A percentile compares a stretch with the other conserved stretches of the same genome.
Evolutionary conservation across 2,797 vertebrate genomes (phyloP).

Genomic region (Sarcoramphus papa): DNA sequence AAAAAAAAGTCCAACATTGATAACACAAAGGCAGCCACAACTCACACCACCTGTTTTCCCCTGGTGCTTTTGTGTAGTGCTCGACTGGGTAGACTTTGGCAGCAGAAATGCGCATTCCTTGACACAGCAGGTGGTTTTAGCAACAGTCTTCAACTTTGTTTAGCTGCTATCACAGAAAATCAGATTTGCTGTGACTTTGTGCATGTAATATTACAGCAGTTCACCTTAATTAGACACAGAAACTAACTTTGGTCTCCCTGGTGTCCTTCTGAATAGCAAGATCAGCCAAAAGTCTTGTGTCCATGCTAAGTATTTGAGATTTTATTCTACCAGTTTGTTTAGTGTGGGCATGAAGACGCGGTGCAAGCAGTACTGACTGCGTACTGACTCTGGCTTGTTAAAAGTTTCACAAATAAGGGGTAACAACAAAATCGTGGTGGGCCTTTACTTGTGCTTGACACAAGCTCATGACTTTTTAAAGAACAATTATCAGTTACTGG

Average conservation of each 20-base stretch:
- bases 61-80: neutral
- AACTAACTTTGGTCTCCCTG: neutral
- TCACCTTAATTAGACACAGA: constrained; percentile 13
- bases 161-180: constrained; percentile 5
- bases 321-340: neutral
- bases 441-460: neutral
- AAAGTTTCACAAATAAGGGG: neutral
- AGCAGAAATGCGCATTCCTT: neutral
- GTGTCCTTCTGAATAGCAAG: neutral
- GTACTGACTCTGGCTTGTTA: neutral
- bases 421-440: neutral
- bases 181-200: neutral
- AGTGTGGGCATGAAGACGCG: neutral
- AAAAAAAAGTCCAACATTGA: neutral
- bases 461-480: neutral
- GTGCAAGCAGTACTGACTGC: neutral
- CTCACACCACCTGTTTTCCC: neutral
- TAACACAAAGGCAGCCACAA: neutral
- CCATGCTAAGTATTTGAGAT: neutral
- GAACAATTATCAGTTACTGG: neutral
- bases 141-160: neutral
- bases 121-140: constrained; percentile 6
- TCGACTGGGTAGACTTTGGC: neutral
- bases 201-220: neutral
- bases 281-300: neutral